Evolutionary conservation across 2,113 vertebrate genomes (phyloP).

Genomic region (Xiphorhynchus elegans): DNA sequence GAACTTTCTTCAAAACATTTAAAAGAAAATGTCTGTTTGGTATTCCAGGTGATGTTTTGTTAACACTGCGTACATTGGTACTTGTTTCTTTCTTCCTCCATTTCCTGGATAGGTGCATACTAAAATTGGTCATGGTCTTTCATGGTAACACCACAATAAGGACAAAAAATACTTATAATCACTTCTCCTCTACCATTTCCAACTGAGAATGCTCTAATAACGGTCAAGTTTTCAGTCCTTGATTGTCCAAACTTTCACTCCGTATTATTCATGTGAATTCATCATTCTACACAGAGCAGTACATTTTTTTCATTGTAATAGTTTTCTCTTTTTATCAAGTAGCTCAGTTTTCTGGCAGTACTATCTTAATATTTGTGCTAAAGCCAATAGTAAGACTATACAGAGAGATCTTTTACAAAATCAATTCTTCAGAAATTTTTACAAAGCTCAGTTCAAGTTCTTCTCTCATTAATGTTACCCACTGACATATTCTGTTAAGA

Average conservation of each 20-base stretch:
- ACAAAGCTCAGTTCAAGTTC: background rate
- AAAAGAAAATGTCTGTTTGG: background rate
- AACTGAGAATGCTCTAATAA: background rate
- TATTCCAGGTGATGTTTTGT: accelerated
- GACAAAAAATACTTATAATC: background rate
- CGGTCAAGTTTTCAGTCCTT: background rate
- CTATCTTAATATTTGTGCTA: background rate
- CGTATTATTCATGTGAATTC: background rate
- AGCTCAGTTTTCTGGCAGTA: background rate
- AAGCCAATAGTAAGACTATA: background rate
- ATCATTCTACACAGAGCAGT: background rate
- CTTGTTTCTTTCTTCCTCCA: background rate
- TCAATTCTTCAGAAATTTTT: background rate
- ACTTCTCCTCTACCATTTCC: background rate
- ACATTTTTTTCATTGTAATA: background rate
- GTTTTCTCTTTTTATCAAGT: background rate
- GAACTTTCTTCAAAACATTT: background rate
- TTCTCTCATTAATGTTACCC: background rate
- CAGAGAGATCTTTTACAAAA: background rate
- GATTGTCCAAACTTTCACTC: background rate
- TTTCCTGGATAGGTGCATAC: background rate
- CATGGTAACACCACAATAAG: background rate
- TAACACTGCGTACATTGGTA: background rate
- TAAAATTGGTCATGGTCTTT: background rate
- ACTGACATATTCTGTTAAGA: background rate